phyloP scores from a whole-genome alignment of 35 echinoderm and acorn worm species.

The Nesometra sesokonis region DNA sequence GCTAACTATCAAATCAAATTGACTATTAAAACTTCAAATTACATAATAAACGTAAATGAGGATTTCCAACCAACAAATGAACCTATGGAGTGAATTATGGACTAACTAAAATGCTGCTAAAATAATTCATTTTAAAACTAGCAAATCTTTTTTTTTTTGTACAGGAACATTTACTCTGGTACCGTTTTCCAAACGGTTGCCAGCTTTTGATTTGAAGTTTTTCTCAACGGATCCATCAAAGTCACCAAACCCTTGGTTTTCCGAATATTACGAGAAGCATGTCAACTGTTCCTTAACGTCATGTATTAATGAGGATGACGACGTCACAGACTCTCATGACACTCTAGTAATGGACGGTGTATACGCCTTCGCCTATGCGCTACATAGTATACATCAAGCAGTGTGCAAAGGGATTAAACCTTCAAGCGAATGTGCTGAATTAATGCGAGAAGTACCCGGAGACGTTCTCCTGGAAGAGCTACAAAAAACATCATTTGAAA shows the following conservation, averaged over 20 bases:
- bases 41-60: no score
- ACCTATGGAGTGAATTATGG: no score
- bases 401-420: slow-evolving; percentile 10
- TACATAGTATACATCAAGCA: slow-evolving; percentile 23
- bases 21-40: no score
- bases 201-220: slow-evolving; percentile 43
- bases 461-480: slow-evolving; percentile 25
- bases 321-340: slow-evolving; percentile 25
- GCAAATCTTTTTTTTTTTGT: no score
- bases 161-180: slow-evolving; percentile 49
- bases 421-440: neutral
- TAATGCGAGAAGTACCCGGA: slow-evolving; percentile 10
- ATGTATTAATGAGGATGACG: neutral
- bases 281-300: neutral
- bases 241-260: slow-evolving; percentile 45
- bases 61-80: no score
- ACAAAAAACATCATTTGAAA: slow-evolving; percentile 20
- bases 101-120: no score
- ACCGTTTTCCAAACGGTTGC: slow-evolving; percentile 42
- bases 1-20: no score
- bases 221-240: slow-evolving; percentile 1
- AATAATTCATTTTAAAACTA: no score
- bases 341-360: slow-evolving; percentile 82
- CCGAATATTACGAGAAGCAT: slow-evolving; percentile 36
- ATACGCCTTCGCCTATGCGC: slow-evolving; percentile 53